Percentiles rank a stretch among this genome's conserved stretches.
These are phyloP conservation scores for Eupithecia pulchellata DNA, from an alignment of 2,888 invertebrate genomes.

Conservation along the genomic window DNA sequence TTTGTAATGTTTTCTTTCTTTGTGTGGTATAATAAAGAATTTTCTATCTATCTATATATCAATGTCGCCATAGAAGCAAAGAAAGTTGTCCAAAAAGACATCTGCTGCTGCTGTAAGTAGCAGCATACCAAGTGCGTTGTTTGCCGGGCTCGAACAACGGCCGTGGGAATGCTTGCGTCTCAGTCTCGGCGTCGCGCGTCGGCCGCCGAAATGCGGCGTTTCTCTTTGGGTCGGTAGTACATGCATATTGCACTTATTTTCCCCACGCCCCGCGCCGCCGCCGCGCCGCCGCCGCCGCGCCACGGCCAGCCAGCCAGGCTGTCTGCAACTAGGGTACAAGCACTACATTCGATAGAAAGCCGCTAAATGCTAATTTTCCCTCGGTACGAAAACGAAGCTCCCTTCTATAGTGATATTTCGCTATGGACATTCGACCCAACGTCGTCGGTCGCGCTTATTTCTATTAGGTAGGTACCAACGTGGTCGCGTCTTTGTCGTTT, in stretches of 20 bases:
- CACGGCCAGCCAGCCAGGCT: background rate
- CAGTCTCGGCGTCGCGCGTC: slow-evolving; percentile 38
- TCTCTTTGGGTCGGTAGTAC: slow-evolving; percentile 48
- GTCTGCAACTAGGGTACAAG: slow-evolving; percentile 4
- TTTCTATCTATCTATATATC: too few relatives aligned
- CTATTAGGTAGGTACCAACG: too few relatives aligned
- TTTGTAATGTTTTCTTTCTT: too few relatives aligned
- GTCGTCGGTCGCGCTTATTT: too few relatives aligned
- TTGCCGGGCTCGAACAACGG: slow-evolving; percentile 47
- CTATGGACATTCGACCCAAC: too few relatives aligned
- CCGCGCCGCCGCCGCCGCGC: background rate
- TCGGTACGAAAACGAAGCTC: too few relatives aligned
- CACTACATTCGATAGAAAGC: too few relatives aligned
- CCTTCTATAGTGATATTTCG: too few relatives aligned
- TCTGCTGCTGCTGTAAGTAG: background rate
- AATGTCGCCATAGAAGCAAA: slow-evolving; percentile 18
- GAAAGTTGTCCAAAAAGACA: slow-evolving; percentile 34
- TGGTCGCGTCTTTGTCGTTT: too few relatives aligned
- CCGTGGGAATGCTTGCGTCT: slow-evolving; percentile 51
- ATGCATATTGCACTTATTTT: slow-evolving; percentile 23
- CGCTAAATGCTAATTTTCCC: too few relatives aligned
- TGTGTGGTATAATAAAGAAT: too few relatives aligned
- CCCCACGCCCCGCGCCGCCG: background rate
- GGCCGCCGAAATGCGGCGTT: slow-evolving; percentile 45
- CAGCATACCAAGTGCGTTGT: slow-evolving; percentile 31